Base-by-base conservation (phyloP, 2,797 vertebrate genomes). In the Schizopygopsis pylzovi region DNA sequence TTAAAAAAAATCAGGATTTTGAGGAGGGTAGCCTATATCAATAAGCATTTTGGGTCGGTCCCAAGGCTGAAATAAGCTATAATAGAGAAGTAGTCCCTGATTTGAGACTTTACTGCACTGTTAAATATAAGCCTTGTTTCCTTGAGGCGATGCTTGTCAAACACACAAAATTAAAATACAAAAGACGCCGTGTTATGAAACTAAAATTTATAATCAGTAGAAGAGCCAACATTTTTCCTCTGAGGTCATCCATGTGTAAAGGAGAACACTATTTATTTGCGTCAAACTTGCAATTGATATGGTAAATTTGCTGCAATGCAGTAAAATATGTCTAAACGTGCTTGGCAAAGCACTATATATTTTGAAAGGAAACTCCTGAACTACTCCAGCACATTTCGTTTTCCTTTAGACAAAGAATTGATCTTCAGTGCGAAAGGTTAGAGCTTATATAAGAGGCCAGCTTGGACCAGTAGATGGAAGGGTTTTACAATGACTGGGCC, bases 121-220 rank as follows among this genome's bases (percentile, higher is more conserved):
- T 89, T 90, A 93, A 93, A 91, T 88, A 91, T 91, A 89, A 89
- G 82, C 86, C 88, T 91, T 91, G 82, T 89, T 91, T 94, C 92
- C 92, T 93, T 94, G 92, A 93, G 47, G 22, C 61, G 25, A 28
- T 82, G 87, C 82, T 90, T 89, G 89, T 92, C 90, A 84, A 90
- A 91, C 89, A 86, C 89, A 81, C 90, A 81, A 33, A 71, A 43
- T 11, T 85, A 71, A 86, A 84, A 78, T 76, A 63, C 22, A 83
- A 86, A 85, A 87, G 75, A 63, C 33, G 25, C 68, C 18, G 39
- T 49, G 70, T 68, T 71, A 61, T 13, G 45, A 41, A 83, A 52
- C 63, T 76, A 85, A 86, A 85, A 28, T 12, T 82, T 79, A 18
- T 75, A 68, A 84, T 76, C 70, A 79, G 49, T 71, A 80, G 28